Base-by-base conservation (phyloP, 2,888 invertebrate genomes). In the Siphlonurus alternatus region DNA sequence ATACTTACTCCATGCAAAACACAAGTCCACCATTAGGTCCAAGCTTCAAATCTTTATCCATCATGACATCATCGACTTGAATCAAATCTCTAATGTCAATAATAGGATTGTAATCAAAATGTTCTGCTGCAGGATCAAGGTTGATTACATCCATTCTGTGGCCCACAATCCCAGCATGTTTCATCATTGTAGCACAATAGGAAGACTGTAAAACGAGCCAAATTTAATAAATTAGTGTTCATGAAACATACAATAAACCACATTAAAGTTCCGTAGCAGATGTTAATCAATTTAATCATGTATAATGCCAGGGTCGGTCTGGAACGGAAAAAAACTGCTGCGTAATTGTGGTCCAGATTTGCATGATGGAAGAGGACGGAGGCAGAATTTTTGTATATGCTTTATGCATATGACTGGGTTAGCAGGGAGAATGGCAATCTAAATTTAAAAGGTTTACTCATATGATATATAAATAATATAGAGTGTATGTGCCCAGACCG, bases 21-120 rank as follows among this genome's bases (percentile, higher is more conserved):
- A 97, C 82, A 2, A 97, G 83, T 1, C 96, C 98, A 3, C 99
- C 99, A 76, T 99, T 99, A 0, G 99, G 99, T 0, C 99, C 99
- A 76, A 93, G 93, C 71, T 87, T 85, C 25, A 98, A 74, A 70
- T 93, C 90, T 68, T 93, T 89, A 76, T 96, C 95, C 73, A 97
- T 95, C 95, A 97, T 96, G 0, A 89, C 93, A 80, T 99, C 98
- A 67, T 96, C 93, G 0, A 98, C 80, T 67, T 91, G 88, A 70
- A 99, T 96, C 63, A 98, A 78, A 76, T 97, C 90, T 62, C 93
- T 77, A 67, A 93, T 87, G 74, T 93, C 93, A 2, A 87, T 87
- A 10, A 89, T 73, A 0, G 96, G 90, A 65, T 89, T 82, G 73
- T 99, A 99, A 70, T 89, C 87, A 77, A 98, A 99, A 74, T 89